Evolutionary conservation across 2,797 vertebrate genomes (phyloP).

Genomic region (Pipistrellus pipistrellus): DNA sequence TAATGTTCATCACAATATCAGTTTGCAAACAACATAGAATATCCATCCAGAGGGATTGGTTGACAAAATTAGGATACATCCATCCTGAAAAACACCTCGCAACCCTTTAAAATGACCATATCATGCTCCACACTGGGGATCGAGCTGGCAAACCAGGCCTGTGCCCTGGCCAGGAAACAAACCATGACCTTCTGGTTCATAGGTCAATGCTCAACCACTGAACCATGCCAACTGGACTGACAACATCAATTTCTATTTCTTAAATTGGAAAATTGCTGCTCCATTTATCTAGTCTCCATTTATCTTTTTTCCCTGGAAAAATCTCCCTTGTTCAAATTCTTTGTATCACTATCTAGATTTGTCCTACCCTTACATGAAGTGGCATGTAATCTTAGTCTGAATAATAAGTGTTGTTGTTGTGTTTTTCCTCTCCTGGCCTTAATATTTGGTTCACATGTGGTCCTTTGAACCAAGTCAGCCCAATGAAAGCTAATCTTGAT

Average conservation of each 20-base stretch:
- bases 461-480: neutral
- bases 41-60: neutral
- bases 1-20: neutral
- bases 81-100: neutral
- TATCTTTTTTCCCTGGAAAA: neutral
- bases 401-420: neutral
- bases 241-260: neutral
- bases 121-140: too few species aligned
- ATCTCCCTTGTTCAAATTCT: neutral
- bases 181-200: too few species aligned
- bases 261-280: neutral
- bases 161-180: too few species aligned
- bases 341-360: neutral
- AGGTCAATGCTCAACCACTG: too few species aligned
- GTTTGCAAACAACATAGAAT: constrained; percentile 50
- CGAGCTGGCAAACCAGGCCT: too few species aligned
- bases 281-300: neutral
- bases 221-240: neutral
- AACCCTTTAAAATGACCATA: neutral
- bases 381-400: neutral
- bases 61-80: neutral
- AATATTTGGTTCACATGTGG: neutral
- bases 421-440: neutral
- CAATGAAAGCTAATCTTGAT: neutral
- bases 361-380: neutral